A percentile compares a stretch with the other conserved stretches of the same genome.
These are phyloP conservation scores for Drosophila acutilabella DNA, from an alignment of 2,888 invertebrate species.

Conservation along the genomic window DNA sequence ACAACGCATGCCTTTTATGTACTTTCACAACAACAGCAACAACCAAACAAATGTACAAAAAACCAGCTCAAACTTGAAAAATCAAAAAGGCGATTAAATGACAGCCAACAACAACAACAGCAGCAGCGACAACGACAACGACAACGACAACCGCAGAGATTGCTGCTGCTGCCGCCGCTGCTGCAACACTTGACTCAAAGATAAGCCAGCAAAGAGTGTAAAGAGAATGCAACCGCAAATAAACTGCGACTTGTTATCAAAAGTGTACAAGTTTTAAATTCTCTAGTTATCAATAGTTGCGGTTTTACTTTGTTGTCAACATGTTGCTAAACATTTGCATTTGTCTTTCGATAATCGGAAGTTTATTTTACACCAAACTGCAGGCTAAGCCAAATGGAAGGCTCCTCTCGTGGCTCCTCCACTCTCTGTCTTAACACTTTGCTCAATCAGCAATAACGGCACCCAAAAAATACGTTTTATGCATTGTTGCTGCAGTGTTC, in stretches of 20 bases:
- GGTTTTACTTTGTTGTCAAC: conserved; percentile 38
- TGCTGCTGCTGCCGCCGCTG: not conserved
- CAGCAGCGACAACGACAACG: conserved; percentile 23
- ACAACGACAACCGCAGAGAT: conserved; percentile 11
- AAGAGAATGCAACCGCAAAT: conserved; percentile 5
- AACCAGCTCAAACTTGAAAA: conserved; percentile 67
- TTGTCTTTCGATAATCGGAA: conserved; percentile 59
- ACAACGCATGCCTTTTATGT: conserved; percentile 52
- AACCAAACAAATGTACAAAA: conserved; percentile 17
- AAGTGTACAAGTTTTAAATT: not conserved
- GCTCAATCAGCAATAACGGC: conserved; percentile 15
- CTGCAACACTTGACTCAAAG: not conserved
- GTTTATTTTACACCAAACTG: conserved; percentile 52
- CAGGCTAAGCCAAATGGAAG: conserved; percentile 55
- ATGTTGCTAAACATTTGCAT: conserved; percentile 63
- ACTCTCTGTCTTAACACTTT: not conserved
- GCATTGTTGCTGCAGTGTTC: conserved; percentile 28
- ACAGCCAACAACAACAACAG: conserved; percentile 19
- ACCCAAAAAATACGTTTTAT: conserved; percentile 21
- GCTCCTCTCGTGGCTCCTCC: not conserved
- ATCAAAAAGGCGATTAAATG: conserved; percentile 58
- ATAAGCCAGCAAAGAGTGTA: conserved; percentile 7
- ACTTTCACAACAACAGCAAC: conserved; percentile 63
- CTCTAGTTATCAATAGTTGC: conserved; percentile 5
- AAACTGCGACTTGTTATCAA: conserved; percentile 10